Conservation (phyloP, 2,888 invertebrate species). For the Hermodice carunculata region DNA sequence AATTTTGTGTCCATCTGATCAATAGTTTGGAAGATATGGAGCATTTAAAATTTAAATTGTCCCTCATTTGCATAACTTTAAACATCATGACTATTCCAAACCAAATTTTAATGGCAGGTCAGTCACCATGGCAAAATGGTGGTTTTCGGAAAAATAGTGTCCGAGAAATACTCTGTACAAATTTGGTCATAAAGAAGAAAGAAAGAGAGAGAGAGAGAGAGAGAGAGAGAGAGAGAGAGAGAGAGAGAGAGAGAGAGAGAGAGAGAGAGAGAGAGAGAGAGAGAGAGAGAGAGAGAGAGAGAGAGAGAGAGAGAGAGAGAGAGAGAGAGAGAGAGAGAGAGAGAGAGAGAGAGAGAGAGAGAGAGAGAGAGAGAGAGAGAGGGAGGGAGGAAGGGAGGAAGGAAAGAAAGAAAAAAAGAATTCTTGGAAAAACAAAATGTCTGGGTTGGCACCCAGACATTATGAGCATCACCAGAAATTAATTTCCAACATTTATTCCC, state of each 20-base stretch:
- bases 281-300: constrained; percentile 6
- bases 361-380: neutral
- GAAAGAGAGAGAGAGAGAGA: neutral
- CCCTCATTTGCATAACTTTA: too few relatives aligned
- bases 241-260: neutral
- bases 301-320: constrained; percentile 13
- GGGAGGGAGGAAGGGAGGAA: neutral
- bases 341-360: constrained; percentile 15
- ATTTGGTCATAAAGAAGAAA: neutral
- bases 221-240: neutral
- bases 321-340: constrained; percentile 12
- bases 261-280: neutral
- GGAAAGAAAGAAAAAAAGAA: neutral
- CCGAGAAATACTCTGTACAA: too few relatives aligned
- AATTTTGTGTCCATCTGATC: too few relatives aligned
- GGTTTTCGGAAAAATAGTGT: too few relatives aligned
- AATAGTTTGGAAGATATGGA: too few relatives aligned
- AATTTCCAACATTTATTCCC: too few relatives aligned
- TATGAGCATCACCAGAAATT: neutral
- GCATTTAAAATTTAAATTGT: too few relatives aligned
- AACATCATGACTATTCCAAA: too few relatives aligned
- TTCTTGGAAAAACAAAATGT: too few relatives aligned
- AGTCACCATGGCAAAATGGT: too few relatives aligned
- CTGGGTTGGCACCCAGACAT: too few relatives aligned
- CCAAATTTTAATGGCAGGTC: too few relatives aligned